Evolutionary conservation across 2,888 invertebrate genomes (phyloP).

Genomic region (Petrolisthes cinctipes): DNA sequence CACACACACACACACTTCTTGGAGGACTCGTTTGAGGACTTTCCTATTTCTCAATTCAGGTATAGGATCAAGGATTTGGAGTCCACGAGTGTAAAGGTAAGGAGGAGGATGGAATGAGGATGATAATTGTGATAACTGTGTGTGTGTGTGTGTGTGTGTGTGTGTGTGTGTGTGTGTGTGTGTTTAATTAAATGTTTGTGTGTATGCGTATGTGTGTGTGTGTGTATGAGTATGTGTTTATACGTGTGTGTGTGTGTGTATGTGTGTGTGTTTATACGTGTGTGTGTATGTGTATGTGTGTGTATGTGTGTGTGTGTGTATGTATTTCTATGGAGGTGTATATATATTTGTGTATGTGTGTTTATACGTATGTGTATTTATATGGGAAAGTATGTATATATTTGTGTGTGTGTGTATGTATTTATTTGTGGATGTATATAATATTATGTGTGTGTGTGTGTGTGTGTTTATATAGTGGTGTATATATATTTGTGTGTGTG

Average conservation of each 20-base stretch:
- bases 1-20: too few relatives aligned
- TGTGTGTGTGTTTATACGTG: not conserved
- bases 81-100: not conserved
- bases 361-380: not conserved
- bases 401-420: too few relatives aligned
- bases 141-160: not conserved
- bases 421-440: not conserved
- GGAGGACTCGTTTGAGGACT: too few relatives aligned
- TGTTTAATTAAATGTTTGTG: not conserved
- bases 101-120: not conserved
- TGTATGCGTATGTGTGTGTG: not conserved
- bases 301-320: constrained; percentile 9
- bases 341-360: not conserved
- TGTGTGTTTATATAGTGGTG: constrained; percentile 13
- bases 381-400: too few relatives aligned
- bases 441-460: not conserved
- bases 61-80: not conserved
- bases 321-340: constrained; percentile 15
- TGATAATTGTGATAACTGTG: not conserved
- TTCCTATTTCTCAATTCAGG: too few relatives aligned
- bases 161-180: constrained; percentile 1
- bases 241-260: too few relatives aligned
- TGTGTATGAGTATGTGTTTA: too few relatives aligned
- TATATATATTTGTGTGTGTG: not conserved
- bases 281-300: not conserved